Evolutionary conservation across 2,888 invertebrate species (phyloP).

Genomic region (Itoplectis maculator): DNA sequence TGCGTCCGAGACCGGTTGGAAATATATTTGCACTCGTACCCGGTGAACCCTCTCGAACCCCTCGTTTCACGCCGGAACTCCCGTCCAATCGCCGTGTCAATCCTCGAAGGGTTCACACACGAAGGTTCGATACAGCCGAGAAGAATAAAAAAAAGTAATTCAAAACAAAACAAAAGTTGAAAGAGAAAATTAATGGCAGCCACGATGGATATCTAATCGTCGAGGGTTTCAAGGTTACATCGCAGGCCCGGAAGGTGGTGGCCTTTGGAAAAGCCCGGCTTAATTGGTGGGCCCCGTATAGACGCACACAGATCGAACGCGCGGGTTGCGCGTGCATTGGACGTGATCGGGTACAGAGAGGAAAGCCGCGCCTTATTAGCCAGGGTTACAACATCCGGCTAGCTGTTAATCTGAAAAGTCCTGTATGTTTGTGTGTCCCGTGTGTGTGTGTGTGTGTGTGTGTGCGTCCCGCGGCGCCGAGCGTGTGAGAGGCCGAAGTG

Average conservation of each 20-base stretch:
- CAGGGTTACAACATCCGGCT: conserved; percentile 81
- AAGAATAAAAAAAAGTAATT: conserved; percentile 42
- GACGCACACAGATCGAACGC: too few species aligned
- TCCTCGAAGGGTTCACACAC: not conserved
- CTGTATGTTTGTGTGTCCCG: too few species aligned
- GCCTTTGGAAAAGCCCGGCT: conserved; percentile 78
- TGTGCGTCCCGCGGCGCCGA: conserved; percentile 80
- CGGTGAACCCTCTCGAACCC: too few species aligned
- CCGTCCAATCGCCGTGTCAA: too few species aligned
- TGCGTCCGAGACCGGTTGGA: too few species aligned
- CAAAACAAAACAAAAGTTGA: conserved; percentile 47
- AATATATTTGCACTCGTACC: too few species aligned
- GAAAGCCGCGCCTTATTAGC: conserved; percentile 82
- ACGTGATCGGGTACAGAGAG: conserved; percentile 3
- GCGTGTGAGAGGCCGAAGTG: conserved; percentile 63
- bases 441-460: too few species aligned
- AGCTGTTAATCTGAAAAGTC: conserved; percentile 83
- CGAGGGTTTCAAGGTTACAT: conserved; percentile 69
- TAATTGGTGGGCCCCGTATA: conserved; percentile 83
- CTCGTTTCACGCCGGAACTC: too few species aligned
- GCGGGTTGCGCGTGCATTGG: conserved; percentile 73
- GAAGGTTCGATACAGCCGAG: not conserved
- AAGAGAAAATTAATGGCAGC: conserved; percentile 78
- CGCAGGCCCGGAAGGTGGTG: conserved; percentile 74
- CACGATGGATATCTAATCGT: conserved; percentile 79